Evolutionary conservation across 2,113 vertebrate genomes (phyloP), one percentile per base, ranked within the genome.

Genomic region (Apaloderma vittatum): DNA sequence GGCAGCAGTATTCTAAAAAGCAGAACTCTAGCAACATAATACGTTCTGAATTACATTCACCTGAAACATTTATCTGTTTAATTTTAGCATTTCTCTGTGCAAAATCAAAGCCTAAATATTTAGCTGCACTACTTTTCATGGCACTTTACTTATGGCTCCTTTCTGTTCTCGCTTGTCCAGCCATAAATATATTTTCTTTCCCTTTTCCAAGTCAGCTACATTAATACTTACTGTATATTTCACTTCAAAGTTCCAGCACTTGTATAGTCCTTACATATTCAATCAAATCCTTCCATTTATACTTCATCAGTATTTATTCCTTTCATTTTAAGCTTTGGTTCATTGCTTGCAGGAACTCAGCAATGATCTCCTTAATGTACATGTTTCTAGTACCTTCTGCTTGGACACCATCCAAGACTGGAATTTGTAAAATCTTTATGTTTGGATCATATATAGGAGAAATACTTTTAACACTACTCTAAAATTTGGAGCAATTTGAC

Each of bases 261-360:
- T 96, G 72, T 75, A 90, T 52, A 93, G 94, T 91, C 92, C 77
- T 87, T 91, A 86, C 81, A 66, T 94, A 96, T 78, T 90, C 93
- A 95, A 85, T 96, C 91, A 95, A 96, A 89, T 94, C 67, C 62
- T 95, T 92, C 97, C 83, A 94, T 95, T 98, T 94, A 80, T 91
- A 88, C 75, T 96, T 97, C 85, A 67, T 51, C n/a, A 67, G n/a
- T 46, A 37, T 88, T 96, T 96, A 91, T 94, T 93, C 62, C 66
- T 85, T 97, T 96, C 83, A 96, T 93, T 86, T 87, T 79, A 83
- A 65, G 87, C 90, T 97, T 95, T 92, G 80, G 74, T 97, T 95
- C 11, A 97, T 86, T 96, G 85, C 94, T 96, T 96, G 32, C 81
- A 82, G 87, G 72, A 59, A 93, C 79, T 93, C 76, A 45, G 87